Percentiles rank a stretch among this genome's conserved stretches.
Evolutionary conservation across 1,140 invertebrate genomes (phyloP).

Genomic region (Asbolus verrucosus): DNA sequence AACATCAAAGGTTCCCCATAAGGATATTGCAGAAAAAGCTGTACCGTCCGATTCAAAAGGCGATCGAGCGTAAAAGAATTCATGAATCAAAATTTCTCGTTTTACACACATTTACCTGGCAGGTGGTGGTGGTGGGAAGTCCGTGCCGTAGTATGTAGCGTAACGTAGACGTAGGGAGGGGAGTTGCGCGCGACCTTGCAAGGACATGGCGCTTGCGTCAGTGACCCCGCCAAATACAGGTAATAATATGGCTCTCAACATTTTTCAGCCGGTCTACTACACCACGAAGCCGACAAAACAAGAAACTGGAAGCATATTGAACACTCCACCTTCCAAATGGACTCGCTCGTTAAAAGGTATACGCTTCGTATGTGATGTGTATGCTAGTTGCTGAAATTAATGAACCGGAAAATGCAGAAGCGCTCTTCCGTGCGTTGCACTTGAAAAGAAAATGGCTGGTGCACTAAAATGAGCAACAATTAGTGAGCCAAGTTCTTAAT

Average conservation of each 20-base stretch:
- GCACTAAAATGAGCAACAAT: background rate
- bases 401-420: constrained; percentile 10
- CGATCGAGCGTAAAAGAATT: constrained; percentile 4
- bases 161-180: constrained; percentile 1
- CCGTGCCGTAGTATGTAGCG: constrained; percentile 11
- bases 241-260: too few species aligned
- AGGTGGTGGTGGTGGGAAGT: constrained; percentile 15
- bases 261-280: constrained; percentile 2
- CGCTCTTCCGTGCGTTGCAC: background rate
- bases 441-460: background rate
- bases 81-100: constrained; percentile 22
- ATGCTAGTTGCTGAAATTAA: background rate
- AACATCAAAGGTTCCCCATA: constrained; percentile 3
- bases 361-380: background rate
- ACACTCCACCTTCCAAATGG: too few species aligned
- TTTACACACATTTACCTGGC: constrained; percentile 4
- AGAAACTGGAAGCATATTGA: background rate
- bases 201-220: constrained; percentile 38
- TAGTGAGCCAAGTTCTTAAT: background rate
- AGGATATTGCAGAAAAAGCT: background rate
- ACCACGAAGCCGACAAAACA: background rate
- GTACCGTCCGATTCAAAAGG: background rate
- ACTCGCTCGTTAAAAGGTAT: background rate
- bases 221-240: constrained; percentile 15
- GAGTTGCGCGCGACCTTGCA: constrained; percentile 33